These are phyloP conservation scores for Pipa parva DNA, from an alignment of 2,113 vertebrate genomes.

Conservation along the genomic window DNA sequence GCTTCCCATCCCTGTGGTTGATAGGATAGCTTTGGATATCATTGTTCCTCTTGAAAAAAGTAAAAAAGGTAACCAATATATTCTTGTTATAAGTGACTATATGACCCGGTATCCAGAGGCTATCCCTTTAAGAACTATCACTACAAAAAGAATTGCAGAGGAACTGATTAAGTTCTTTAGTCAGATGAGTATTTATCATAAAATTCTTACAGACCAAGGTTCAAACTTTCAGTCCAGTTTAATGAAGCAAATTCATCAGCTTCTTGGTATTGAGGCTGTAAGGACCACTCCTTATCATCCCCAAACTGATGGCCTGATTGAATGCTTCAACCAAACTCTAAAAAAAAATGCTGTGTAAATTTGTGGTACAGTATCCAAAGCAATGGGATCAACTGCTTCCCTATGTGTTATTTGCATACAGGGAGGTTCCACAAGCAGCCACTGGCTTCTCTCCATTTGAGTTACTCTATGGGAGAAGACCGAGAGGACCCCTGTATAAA, in stretches of 20 bases:
- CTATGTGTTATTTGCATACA: background rate
- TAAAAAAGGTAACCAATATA: no score
- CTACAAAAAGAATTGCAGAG: no score
- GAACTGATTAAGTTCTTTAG: no score
- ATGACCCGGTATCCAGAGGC: no score
- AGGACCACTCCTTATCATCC: background rate
- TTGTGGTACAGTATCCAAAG: background rate
- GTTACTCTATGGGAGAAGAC: background rate
- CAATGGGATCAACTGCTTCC: background rate
- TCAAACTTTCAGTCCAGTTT: no score
- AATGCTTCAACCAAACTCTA: background rate
- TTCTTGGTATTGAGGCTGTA: background rate
- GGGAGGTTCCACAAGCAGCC: background rate
- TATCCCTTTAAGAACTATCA: no score
- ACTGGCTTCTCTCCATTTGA: conserved; percentile 2
- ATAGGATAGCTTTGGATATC: no score
- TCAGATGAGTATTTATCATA: no score
- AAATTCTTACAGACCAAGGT: background rate
- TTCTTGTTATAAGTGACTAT: no score
- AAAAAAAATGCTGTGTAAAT: background rate
- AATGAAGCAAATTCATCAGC: background rate
- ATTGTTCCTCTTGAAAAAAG: no score
- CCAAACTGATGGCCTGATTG: background rate
- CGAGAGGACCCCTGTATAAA: no score
- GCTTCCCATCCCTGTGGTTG: no score